Conservation (phyloP, 2,888 invertebrate genomes). For the Pollenia angustigena region DNA sequence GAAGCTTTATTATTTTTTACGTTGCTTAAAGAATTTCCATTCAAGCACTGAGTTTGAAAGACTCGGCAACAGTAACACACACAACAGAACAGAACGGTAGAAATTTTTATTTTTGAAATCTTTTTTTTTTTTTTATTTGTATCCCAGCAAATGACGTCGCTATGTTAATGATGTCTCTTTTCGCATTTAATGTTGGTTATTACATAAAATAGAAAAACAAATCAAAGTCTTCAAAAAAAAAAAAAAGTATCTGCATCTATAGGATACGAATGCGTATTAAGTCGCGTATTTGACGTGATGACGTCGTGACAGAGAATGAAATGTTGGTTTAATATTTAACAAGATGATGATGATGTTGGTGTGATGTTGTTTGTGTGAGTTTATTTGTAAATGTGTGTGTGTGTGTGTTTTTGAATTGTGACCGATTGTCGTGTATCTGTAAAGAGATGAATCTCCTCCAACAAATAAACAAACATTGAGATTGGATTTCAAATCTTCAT, state of each 20-base stretch:
- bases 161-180: conserved; percentile 71
- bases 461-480: conserved; percentile 76
- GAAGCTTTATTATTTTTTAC: conserved; percentile 39
- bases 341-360: conserved; percentile 52
- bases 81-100: conserved; percentile 16
- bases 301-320: conserved; percentile 73
- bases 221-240: background rate
- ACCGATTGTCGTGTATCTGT: conserved; percentile 78
- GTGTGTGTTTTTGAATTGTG: conserved; percentile 59
- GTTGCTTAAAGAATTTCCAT: conserved; percentile 53
- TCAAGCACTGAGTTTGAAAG: conserved; percentile 55
- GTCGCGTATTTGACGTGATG: conserved; percentile 69
- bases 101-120: background rate
- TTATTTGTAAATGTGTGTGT: background rate
- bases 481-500: conserved; percentile 67
- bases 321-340: conserved; percentile 68
- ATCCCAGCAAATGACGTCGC: conserved; percentile 63
- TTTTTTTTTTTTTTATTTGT: conserved; percentile 22
- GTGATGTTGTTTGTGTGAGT: conserved; percentile 42
- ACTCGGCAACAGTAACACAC: conserved; percentile 8
- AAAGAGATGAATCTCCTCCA: conserved; percentile 75
- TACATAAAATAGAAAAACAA: too few species aligned
- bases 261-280: conserved; percentile 64
- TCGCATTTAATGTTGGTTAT: conserved; percentile 59
- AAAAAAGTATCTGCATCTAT: conserved; percentile 20